These are phyloP conservation scores for Taenaris catops DNA, from an alignment of 2,888 invertebrate genomes.

Conservation along the genomic window DNA sequence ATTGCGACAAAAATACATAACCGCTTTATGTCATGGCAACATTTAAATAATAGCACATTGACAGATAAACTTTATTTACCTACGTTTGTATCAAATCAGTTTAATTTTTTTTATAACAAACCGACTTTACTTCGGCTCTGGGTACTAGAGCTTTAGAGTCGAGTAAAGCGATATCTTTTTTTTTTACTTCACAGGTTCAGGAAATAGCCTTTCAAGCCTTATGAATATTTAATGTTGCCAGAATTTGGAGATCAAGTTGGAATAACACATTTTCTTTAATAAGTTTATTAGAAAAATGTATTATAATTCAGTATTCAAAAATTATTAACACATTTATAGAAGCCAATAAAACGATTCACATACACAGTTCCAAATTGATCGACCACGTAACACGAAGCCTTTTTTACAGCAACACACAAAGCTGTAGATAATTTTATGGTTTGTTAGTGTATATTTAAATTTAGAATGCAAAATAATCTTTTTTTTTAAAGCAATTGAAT, in stretches of 20 bases:
- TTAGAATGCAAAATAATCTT: conserved; percentile 26
- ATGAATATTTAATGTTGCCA: conserved; percentile 61
- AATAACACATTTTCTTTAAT: conserved; percentile 39
- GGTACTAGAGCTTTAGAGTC: too few species aligned
- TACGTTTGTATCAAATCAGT: too few species aligned
- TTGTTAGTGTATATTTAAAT: conserved; percentile 75
- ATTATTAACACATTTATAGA: conserved; percentile 28
- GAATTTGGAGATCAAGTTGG: conserved; percentile 70
- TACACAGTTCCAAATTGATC: conserved; percentile 76
- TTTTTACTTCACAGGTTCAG: too few species aligned
- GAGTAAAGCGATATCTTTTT: too few species aligned
- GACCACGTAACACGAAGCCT: conserved; percentile 54
- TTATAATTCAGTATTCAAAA: conserved; percentile 11
- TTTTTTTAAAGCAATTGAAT: conserved; percentile 14
- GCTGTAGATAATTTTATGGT: conserved; percentile 55
- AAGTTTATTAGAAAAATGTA: too few species aligned
- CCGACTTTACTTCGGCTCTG: too few species aligned
- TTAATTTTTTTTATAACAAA: too few species aligned
- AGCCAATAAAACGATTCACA: conserved; percentile 63
- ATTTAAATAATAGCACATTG: conserved; percentile 29
- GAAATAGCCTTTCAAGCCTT: too few species aligned
- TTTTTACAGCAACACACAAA: conserved; percentile 61
- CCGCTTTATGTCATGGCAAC: conserved; percentile 60
- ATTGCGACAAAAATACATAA: conserved; percentile 50
- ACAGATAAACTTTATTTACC: too few species aligned